Conservation (phyloP, 2,113 vertebrate species). For the Lamprologus tigripictilis region DNA sequence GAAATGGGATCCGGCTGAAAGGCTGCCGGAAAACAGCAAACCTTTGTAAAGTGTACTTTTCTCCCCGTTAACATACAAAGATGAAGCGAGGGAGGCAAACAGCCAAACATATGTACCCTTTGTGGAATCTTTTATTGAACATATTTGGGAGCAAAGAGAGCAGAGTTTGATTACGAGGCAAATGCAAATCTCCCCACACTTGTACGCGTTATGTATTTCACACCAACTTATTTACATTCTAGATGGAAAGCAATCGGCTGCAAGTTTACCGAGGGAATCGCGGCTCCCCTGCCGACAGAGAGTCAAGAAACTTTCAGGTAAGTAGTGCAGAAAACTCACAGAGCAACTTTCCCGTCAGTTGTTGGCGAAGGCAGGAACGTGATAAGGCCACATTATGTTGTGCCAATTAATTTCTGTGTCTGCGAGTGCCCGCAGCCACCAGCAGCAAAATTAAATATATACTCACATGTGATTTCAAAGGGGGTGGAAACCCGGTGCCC, state of each 20-base stretch:
- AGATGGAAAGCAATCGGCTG: constrained; percentile 19
- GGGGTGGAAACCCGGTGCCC: not conserved
- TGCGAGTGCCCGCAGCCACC: constrained; percentile 21
- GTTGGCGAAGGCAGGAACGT: not conserved
- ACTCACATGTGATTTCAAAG: constrained; percentile 58
- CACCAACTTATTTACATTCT: constrained; percentile 56
- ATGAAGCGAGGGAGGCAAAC: constrained; percentile 18
- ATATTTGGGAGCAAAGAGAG: constrained; percentile 32
- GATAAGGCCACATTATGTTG: not conserved
- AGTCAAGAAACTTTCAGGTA: constrained; percentile 53
- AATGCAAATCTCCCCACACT: constrained; percentile 8
- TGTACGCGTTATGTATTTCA: constrained; percentile 40
- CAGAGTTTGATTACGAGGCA: constrained; percentile 15
- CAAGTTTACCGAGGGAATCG: constrained; percentile 6
- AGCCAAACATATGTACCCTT: constrained; percentile 44
- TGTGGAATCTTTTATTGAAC: constrained; percentile 42
- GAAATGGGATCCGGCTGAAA: constrained; percentile 8
- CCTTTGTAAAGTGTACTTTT: constrained; percentile 55
- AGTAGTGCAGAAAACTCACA: constrained; percentile 2
- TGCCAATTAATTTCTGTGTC: constrained; percentile 15
- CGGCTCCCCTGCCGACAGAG: not conserved
- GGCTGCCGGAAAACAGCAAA: not conserved
- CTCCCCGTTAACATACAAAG: constrained; percentile 30
- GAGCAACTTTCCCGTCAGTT: not conserved
- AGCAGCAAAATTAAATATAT: constrained; percentile 56